phyloP scores from a whole-genome alignment of 2,888 invertebrate genomes.

The Mycalesis mineus region DNA sequence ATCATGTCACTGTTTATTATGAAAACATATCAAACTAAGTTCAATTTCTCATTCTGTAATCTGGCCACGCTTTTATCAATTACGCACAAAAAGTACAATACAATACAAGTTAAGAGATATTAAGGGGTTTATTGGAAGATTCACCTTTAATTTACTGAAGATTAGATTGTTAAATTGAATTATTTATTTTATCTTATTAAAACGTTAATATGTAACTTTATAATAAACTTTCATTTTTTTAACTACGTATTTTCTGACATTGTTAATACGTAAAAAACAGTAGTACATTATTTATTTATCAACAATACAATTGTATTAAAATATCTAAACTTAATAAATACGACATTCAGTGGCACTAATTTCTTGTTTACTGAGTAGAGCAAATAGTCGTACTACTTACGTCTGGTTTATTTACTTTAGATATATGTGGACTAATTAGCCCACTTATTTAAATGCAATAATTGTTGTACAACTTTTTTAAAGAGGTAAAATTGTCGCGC shows the following conservation, averaged over 20 bases:
- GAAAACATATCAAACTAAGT: conserved; percentile 61
- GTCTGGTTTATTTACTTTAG: too few relatives aligned
- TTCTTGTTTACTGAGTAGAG: too few relatives aligned
- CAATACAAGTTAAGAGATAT: conserved; percentile 33
- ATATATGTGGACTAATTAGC: too few relatives aligned
- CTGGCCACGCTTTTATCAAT: conserved; percentile 31
- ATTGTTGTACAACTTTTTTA: conserved; percentile 8
- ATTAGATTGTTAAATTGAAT: neutral
- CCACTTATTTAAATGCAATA: too few relatives aligned
- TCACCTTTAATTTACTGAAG: neutral
- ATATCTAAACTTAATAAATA: too few relatives aligned
- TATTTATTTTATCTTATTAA: neutral
- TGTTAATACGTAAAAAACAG: neutral
- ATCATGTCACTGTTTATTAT: conserved; percentile 59
- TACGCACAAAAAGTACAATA: conserved; percentile 52
- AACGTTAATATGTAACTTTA: neutral
- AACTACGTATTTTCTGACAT: neutral
- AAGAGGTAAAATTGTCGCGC: neutral
- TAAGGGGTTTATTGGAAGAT: conserved; percentile 31
- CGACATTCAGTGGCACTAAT: too few relatives aligned
- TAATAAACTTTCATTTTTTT: neutral
- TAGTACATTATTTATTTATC: neutral
- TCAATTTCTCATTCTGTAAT: conserved; percentile 31
- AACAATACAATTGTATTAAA: too few relatives aligned
- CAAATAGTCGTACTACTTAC: too few relatives aligned